Base-by-base conservation (phyloP, 2,797 vertebrate genomes). In the Sphenodon punctatus region DNA sequence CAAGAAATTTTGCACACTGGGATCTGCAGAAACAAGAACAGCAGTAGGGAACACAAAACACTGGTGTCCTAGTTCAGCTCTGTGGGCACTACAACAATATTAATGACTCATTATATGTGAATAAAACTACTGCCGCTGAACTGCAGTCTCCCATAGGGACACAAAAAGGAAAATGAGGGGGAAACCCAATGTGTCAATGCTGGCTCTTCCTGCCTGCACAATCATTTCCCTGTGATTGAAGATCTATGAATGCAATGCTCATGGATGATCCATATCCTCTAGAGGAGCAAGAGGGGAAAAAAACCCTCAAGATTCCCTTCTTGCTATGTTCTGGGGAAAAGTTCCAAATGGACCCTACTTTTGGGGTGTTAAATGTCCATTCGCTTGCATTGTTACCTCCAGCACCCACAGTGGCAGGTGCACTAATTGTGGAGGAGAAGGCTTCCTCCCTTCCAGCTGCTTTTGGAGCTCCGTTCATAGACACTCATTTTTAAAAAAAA, bases 1-100 rank as follows among this genome's bases (percentile, higher is more conserved):
- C 90, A 97, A 91, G 89, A 96, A 91, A 36, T 95, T 94, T 67
- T 94, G 97, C 20, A 97, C 92, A 0, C 86, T 92, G 49, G 74
- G 76, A 27, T 97, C 97, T 98, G 93, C 32, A 25, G 43, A 38
- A 9, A 53, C 67, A 43, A 87, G 36, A 72, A 46, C n/a, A n/a
- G n/a, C n/a, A n/a, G n/a, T n/a, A n/a, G n/a, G n/a, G n/a, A n/a
- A n/a, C n/a, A n/a, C n/a, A n/a, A n/a, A n/a, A n/a, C n/a, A n/a
- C n/a, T n/a, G n/a, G n/a, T n/a, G n/a, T n/a, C n/a, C n/a, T 20
- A 6, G 56, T 22, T 34, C 32, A 30, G 30, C 10, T 25, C 17
- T 74, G 56, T 77, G 82, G 8, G 38, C 67, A n/a, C 12, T 46
- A 65, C 53, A 77, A 11, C 39, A 25, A 61, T 23, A 0, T 14